phyloP scores from a whole-genome alignment of 2,113 vertebrate species.

The Antigone vipio region DNA sequence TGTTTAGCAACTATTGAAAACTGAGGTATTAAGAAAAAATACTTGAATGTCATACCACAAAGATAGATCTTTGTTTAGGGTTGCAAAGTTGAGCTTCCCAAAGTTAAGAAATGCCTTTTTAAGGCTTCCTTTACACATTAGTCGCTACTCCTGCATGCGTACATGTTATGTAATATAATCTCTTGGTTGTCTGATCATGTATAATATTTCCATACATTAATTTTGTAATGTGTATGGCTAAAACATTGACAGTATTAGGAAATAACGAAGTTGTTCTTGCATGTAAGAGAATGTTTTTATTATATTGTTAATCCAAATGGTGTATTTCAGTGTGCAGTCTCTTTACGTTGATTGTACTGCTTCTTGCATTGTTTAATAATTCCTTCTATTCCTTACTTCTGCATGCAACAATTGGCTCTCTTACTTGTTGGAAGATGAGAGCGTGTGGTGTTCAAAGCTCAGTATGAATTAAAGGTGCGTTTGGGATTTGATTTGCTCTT shows the following conservation, averaged over 20 bases:
- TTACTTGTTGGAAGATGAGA: conserved; percentile 67
- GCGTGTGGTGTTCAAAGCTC: conserved; percentile 60
- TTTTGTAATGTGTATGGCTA: background rate
- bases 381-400: conserved; percentile 65
- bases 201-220: background rate
- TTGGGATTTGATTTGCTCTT: conserved; percentile 50
- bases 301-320: background rate
- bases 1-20: background rate
- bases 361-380: conserved; percentile 47
- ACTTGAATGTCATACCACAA: background rate
- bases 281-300: background rate
- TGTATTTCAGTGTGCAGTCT: conserved; percentile 25
- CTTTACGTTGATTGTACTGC: conserved; percentile 8
- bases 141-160: background rate
- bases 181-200: background rate
- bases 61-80: background rate
- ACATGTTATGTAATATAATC: background rate
- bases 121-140: background rate
- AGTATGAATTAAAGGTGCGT: conserved; percentile 68
- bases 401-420: conserved; percentile 66
- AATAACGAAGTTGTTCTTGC: background rate
- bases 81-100: background rate
- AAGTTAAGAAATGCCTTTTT: background rate
- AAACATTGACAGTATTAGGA: background rate
- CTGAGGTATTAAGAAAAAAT: background rate